A percentile compares a stretch with the other conserved stretches of the same genome.
Evolutionary conservation across 2,888 invertebrate species (phyloP).

Genomic region (Dimorphilus gyrociliatus): DNA sequence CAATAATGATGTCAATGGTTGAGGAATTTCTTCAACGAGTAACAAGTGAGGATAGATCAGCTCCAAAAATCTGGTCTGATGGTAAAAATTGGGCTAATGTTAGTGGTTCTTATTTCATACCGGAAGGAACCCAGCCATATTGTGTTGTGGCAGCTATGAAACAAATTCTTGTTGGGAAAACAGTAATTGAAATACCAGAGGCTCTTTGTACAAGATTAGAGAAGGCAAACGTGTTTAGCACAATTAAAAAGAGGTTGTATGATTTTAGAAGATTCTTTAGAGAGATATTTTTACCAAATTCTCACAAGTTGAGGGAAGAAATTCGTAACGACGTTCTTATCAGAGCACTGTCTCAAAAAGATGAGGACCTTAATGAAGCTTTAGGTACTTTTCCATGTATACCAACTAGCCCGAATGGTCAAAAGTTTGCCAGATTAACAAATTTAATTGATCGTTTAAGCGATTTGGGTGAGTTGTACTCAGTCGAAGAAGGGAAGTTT

Average conservation of each 20-base stretch:
- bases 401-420: slow-evolving; percentile 14
- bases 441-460: slow-evolving; percentile 16
- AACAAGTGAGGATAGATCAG: slow-evolving; percentile 1
- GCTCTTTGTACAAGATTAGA: slow-evolving; percentile 5
- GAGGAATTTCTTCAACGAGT: slow-evolving; percentile 8
- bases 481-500: slow-evolving; percentile 14
- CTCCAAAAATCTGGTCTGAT: slow-evolving; percentile 8
- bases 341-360: slow-evolving; percentile 13
- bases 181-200: slow-evolving; percentile 8
- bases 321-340: slow-evolving; percentile 12
- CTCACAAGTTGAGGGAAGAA: slow-evolving; percentile 6
- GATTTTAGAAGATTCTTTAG: slow-evolving; percentile 11
- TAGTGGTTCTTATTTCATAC: not conserved
- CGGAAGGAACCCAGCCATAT: not conserved
- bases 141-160: not conserved
- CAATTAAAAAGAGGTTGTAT: slow-evolving; percentile 8
- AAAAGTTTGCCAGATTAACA: slow-evolving; percentile 9
- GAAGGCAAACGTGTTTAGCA: slow-evolving; percentile 4
- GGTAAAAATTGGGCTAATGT: slow-evolving; percentile 9
- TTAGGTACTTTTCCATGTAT: slow-evolving; percentile 11
- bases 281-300: slow-evolving; percentile 14
- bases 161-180: slow-evolving; percentile 3
- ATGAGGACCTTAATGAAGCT: slow-evolving; percentile 13
- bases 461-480: slow-evolving; percentile 12
- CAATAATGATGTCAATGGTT: slow-evolving; percentile 6